A percentile compares a stretch with the other conserved stretches of the same genome.
Conservation (phyloP, 2,113 vertebrate genomes). For the Eptesicus fuscus region DNA sequence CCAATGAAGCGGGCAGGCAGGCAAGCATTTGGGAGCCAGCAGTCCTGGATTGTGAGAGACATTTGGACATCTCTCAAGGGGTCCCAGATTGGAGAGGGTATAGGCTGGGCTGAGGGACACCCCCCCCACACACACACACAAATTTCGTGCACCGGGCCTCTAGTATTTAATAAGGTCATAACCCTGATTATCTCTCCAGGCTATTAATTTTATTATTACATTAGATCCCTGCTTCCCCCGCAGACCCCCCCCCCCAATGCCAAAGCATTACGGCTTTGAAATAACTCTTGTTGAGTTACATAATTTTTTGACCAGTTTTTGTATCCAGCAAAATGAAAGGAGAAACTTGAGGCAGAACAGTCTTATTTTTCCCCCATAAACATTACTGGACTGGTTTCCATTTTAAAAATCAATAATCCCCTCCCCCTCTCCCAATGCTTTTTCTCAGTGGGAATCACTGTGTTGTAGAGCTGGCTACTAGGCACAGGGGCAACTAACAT, state of each 20-base stretch:
- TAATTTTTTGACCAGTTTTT: conserved; percentile 4
- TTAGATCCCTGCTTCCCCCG: neutral
- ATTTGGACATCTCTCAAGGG: no score
- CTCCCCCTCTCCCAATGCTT: neutral
- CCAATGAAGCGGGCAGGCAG: no score
- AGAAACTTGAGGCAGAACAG: neutral
- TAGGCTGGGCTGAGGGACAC: no score
- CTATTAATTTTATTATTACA: neutral
- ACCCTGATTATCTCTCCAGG: neutral
- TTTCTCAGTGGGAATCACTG: neutral
- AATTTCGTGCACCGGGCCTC: no score
- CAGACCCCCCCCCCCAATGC: accelerated
- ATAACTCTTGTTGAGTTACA: neutral
- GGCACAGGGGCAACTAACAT: neutral
- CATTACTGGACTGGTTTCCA: neutral
- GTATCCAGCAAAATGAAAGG: neutral
- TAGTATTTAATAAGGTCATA: neutral
- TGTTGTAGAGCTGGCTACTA: neutral
- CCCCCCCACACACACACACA: no score
- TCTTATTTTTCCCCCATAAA: neutral
- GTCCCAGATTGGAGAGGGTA: no score
- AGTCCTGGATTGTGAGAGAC: no score
- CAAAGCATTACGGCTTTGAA: neutral
- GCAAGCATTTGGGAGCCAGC: no score
- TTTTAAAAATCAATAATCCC: conserved; percentile 16